phyloP scores from a whole-genome alignment of 2,113 vertebrate genomes.

The Seriola aureovittata region DNA sequence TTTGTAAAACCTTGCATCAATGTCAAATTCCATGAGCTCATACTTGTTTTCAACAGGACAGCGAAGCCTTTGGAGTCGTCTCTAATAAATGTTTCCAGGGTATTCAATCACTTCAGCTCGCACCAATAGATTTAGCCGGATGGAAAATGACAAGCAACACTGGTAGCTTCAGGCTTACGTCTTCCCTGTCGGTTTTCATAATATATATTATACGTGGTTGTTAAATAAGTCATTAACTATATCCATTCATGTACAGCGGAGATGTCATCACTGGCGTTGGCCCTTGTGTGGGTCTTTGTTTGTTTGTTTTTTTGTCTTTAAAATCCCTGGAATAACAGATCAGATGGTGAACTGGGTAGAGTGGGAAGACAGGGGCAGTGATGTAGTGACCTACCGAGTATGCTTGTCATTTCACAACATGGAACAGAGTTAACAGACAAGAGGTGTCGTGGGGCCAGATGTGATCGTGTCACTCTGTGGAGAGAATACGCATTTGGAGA shows the following conservation, averaged over 20 bases:
- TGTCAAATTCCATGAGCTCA: constrained; percentile 90
- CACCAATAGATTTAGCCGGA: constrained; percentile 87
- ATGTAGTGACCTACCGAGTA: constrained; percentile 54
- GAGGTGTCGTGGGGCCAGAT: constrained; percentile 44
- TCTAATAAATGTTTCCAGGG: constrained; percentile 67
- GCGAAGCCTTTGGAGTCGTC: constrained; percentile 67
- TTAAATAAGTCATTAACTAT: constrained; percentile 24
- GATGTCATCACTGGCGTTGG: constrained; percentile 16
- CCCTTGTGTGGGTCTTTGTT: not conserved
- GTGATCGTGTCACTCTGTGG: constrained; percentile 31
- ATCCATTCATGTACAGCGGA: constrained; percentile 46
- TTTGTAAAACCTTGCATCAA: constrained; percentile 90
- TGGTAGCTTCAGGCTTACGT: constrained; percentile 84
- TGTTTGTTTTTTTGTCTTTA: not conserved
- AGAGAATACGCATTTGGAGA: constrained; percentile 65
- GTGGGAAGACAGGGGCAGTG: constrained; percentile 33
- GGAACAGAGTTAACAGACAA: constrained; percentile 46
- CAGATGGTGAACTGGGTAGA: constrained; percentile 16
- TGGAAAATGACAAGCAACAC: constrained; percentile 90
- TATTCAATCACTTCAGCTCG: constrained; percentile 85
- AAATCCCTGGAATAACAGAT: constrained; percentile 71
- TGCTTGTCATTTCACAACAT: constrained; percentile 73
- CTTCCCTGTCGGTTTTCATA: constrained; percentile 53
- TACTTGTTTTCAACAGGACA: constrained; percentile 88
- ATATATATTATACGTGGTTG: not conserved